Percentiles rank a stretch among this genome's conserved stretches.
phyloP scores from a whole-genome alignment of 2,113 vertebrate genomes.

The Axis porcinus region DNA sequence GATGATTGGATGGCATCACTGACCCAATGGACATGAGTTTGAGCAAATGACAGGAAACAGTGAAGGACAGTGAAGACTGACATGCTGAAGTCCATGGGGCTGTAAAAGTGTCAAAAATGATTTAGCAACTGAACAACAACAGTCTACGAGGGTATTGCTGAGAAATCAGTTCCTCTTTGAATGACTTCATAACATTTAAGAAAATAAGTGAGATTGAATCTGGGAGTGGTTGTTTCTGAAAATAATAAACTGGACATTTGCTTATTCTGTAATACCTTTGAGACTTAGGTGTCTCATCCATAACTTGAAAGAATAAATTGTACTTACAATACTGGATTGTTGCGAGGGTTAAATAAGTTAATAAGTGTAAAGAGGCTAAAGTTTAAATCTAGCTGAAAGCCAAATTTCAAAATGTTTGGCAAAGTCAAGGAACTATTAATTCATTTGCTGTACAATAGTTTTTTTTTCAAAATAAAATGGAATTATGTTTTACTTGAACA shows the following conservation, averaged over 20 bases:
- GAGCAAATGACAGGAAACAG: not conserved
- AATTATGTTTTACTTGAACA: not conserved
- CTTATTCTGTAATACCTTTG: not conserved
- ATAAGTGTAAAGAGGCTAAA: not conserved
- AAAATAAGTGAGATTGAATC: not conserved
- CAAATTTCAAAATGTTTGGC: conserved; percentile 14
- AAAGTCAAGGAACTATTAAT: not conserved
- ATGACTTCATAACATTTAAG: not conserved
- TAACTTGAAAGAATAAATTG: not conserved
- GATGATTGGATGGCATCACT: not conserved
- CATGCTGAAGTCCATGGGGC: not conserved
- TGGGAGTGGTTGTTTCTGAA: not conserved
- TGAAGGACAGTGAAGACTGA: not conserved
- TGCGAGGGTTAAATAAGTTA: not conserved
- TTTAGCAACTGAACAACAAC: not conserved
- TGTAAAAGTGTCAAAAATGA: not conserved
- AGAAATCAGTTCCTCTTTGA: not conserved
- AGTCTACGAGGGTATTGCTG: not conserved
- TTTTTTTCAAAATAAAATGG: conserved; percentile 12
- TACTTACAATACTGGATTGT: not conserved
- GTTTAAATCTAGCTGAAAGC: not conserved
- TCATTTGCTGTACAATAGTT: not conserved
- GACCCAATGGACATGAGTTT: not conserved
- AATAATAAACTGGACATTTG: not conserved
- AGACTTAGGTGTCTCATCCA: not conserved